Evolutionary conservation across 2,888 invertebrate genomes (phyloP).

Genomic region (Acanthosepion esculentum): DNA sequence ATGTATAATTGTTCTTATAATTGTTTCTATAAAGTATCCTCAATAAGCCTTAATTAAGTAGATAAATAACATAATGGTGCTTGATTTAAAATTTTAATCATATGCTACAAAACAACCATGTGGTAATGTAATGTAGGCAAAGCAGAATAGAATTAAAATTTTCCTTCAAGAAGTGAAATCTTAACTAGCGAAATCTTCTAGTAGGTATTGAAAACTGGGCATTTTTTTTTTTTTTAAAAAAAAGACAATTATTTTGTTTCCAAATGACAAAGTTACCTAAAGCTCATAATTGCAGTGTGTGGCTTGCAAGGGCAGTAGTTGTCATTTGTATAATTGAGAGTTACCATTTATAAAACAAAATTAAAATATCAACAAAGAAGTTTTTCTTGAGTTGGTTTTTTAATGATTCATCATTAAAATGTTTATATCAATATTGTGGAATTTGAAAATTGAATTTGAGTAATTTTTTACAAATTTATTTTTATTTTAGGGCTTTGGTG

Average conservation of each 20-base stretch:
- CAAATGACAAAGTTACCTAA: too few relatives aligned
- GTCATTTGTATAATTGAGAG: too few relatives aligned
- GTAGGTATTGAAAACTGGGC: too few relatives aligned
- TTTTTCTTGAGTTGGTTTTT: too few relatives aligned
- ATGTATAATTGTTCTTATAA: not conserved
- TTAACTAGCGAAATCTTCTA: not conserved
- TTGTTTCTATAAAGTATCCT: not conserved
- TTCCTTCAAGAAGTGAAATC: not conserved
- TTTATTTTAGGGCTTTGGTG: constrained; percentile 84
- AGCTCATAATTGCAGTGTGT: too few relatives aligned
- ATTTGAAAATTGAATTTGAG: not conserved
- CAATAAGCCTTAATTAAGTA: not conserved
- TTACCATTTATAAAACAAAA: too few relatives aligned
- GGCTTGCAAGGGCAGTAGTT: too few relatives aligned
- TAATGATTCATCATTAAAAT: too few relatives aligned
- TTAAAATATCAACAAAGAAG: too few relatives aligned
- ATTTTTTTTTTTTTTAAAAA: too few relatives aligned
- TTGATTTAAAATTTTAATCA: not conserved
- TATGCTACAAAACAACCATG: not conserved
- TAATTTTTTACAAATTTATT: not conserved
- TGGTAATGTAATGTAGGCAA: not conserved
- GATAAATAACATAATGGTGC: not conserved
- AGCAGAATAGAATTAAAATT: not conserved
- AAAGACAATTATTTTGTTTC: too few relatives aligned
- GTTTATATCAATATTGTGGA: too few relatives aligned